Percentiles rank a stretch among this genome's conserved stretches.
phyloP scores from a whole-genome alignment of 92 coral and sea anemone genomes.

The Virgularia gustaviana region DNA sequence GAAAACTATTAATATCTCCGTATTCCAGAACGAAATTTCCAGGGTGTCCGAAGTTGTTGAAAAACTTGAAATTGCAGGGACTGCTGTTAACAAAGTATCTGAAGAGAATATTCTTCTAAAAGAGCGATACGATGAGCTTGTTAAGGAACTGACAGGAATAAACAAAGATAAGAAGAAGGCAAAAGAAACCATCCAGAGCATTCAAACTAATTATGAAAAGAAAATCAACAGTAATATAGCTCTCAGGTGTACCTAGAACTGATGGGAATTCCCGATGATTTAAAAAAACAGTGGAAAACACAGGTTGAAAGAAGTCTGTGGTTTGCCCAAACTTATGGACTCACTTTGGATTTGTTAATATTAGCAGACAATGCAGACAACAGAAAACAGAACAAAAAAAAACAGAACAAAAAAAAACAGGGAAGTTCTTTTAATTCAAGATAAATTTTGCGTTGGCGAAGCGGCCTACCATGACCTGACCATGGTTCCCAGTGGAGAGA shows the following conservation, averaged over 20 bases:
- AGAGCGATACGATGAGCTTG: background rate
- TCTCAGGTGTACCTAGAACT: background rate
- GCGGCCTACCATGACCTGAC: too few species aligned
- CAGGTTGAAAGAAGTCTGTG: background rate
- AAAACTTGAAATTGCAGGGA: constrained; percentile 1
- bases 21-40: constrained; percentile 24
- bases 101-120: background rate
- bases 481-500: too few species aligned
- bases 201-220: background rate
- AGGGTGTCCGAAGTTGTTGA: constrained; percentile 30
- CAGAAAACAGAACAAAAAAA: too few species aligned
- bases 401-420: too few species aligned
- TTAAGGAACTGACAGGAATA: background rate
- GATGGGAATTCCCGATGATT: background rate
- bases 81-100: background rate
- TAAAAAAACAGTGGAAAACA: too few species aligned
- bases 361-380: too few species aligned
- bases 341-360: too few species aligned
- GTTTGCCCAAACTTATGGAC: too few species aligned
- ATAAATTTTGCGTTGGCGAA: too few species aligned
- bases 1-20: constrained; percentile 15
- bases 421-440: too few species aligned
- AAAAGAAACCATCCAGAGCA: background rate
- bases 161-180: background rate
- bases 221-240: too few species aligned